These are phyloP conservation scores for Tamandua tetradactyla DNA, from an alignment of 2,797 vertebrate genomes.

Conservation along the genomic window DNA sequence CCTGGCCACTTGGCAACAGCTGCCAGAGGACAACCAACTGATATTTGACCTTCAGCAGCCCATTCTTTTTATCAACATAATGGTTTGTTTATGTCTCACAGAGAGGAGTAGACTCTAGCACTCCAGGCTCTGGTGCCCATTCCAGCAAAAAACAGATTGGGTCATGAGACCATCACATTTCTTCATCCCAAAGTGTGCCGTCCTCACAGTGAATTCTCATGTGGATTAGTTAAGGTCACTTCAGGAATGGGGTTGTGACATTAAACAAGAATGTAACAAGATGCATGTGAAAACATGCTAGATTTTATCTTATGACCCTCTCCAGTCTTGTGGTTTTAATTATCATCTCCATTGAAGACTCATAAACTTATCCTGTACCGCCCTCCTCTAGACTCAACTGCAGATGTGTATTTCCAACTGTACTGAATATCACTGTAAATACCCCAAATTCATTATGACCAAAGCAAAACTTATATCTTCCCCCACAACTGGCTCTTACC, in stretches of 20 bases:
- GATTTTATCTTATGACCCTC: not conserved
- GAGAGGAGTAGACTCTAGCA: not conserved
- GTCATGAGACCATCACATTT: not conserved
- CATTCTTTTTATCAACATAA: not conserved
- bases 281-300: not conserved
- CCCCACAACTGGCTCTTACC: not conserved
- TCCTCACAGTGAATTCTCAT: constrained; percentile 1
- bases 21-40: not conserved
- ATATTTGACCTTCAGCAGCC: not conserved
- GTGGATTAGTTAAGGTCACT: not conserved
- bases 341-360: not conserved
- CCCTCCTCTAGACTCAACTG: not conserved
- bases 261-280: not conserved
- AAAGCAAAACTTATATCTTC: not conserved
- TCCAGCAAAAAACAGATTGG: not conserved
- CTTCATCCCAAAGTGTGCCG: not conserved
- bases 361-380: not conserved
- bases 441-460: not conserved
- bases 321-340: not conserved
- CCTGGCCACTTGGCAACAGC: not conserved
- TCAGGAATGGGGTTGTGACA: not conserved
- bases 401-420: not conserved
- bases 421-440: not conserved
- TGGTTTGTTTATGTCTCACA: not conserved
- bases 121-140: not conserved